phyloP scores from a whole-genome alignment of 2,888 invertebrate genomes.

The Drosophila algonquin region DNA sequence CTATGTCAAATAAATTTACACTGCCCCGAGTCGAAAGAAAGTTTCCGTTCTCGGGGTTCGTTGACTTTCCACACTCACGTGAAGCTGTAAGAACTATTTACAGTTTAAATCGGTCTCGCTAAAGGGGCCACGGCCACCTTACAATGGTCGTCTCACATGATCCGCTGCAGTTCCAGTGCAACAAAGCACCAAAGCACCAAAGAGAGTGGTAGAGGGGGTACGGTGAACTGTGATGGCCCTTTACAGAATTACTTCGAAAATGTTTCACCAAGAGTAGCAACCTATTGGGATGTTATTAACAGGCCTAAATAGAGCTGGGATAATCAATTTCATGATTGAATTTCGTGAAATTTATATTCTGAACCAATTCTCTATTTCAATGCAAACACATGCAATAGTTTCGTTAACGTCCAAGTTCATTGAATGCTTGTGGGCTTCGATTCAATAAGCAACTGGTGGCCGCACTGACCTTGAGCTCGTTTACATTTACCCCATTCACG shows the following conservation, averaged over 20 bases:
- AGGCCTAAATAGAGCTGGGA: too few relatives aligned
- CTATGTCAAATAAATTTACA: constrained; percentile 74
- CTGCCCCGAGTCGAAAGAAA: constrained; percentile 55
- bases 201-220: not conserved
- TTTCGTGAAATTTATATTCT: too few relatives aligned
- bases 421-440: constrained; percentile 28
- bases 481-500: constrained; percentile 32
- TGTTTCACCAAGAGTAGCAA: too few relatives aligned
- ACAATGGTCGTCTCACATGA: constrained; percentile 30
- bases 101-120: not conserved
- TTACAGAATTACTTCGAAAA: too few relatives aligned
- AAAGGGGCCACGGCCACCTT: constrained; percentile 11
- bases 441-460: constrained; percentile 27
- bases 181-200: constrained; percentile 1
- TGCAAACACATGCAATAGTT: too few relatives aligned
- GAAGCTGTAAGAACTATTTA: constrained; percentile 9
- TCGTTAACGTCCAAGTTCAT: not conserved
- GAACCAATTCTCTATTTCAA: too few relatives aligned
- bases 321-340: not conserved
- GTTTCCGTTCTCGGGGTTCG: constrained; percentile 63
- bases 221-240: constrained; percentile 25
- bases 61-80: constrained; percentile 49
- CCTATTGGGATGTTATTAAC: not conserved
- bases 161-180: constrained; percentile 38
- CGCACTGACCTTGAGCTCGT: constrained; percentile 36